These are phyloP conservation scores for Isaurus tuberculatus DNA, from an alignment of 92 coral and sea anemone species.

Conservation along the genomic window DNA sequence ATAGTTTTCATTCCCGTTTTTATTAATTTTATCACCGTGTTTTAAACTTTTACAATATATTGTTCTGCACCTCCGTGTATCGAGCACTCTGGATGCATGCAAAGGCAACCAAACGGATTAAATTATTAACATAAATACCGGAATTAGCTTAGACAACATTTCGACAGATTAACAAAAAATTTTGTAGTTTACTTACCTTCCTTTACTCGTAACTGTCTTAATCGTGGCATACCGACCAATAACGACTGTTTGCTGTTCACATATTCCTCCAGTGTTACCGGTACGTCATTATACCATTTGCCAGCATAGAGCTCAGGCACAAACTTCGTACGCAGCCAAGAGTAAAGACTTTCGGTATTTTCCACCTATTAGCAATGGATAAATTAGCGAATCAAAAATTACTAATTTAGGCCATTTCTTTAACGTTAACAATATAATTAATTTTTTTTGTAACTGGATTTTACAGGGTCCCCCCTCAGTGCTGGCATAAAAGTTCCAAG, in stretches of 20 bases:
- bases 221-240: slow-evolving; percentile 82
- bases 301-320: slow-evolving; percentile 65
- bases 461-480: no score
- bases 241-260: slow-evolving; percentile 69
- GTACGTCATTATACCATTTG: slow-evolving; percentile 72
- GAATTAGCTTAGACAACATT: background rate
- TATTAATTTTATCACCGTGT: no score
- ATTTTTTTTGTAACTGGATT: no score
- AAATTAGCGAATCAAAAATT: background rate
- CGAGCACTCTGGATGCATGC: no score
- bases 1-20: no score
- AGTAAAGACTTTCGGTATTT: background rate
- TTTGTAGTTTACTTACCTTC: slow-evolving; percentile 46
- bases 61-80: no score
- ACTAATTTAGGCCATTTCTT: no score
- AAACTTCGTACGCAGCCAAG: slow-evolving; percentile 65
- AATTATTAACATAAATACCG: no score
- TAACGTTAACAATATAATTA: no score
- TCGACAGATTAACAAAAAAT: background rate
- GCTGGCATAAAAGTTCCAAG: no score
- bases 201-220: slow-evolving; percentile 74
- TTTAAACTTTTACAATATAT: no score
- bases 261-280: slow-evolving; percentile 61
- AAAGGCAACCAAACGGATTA: no score
- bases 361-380: background rate